Evolutionary conservation across 2,888 invertebrate species (phyloP), one percentile per base, ranked within the genome.

Genomic region (Aelia acuminata): DNA sequence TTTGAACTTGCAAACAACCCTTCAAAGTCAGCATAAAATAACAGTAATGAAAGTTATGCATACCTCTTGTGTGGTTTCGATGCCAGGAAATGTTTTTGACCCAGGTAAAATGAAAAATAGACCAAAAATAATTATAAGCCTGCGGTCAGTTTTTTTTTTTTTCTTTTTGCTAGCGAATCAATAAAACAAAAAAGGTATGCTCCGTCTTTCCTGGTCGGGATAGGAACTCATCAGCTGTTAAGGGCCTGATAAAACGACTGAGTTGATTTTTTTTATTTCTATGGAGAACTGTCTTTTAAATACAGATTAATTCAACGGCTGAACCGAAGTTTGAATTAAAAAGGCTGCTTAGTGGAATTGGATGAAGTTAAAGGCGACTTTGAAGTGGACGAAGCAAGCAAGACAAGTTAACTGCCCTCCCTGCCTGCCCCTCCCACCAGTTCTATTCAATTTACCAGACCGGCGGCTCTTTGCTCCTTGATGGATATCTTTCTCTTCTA

Each of bases 371-470:
- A 18, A 7, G 7, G 57, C 3, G 15, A 7, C 63, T 70, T 70
- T 70, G 31, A 70, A 35, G 63, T n/a, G 13, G n/a, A 13, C 26
- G 0, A 26, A n/a, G 26, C 57, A 0, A n/a, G n/a, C n/a, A 26
- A 63, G 63, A 70, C 63, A 70, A 70, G 63, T 70, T 70, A 70
- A 70, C 63, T 31, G 15, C 26, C 26, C 31, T 57, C 22, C 3
- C 22, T 57, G 26, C 13, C 3, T 22, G 11, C n/a, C 57, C 22
- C 10, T 26, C 26, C 1, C 20, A 15, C 3, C 13, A 15, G 15
- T 18, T 70, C 63, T 35, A 70, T 70, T 70, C 63, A 31, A 70
- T 70, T 70, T 70, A 26, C 35, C 63, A 70, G 63, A 18, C 13
- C 8, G 35, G 7, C 63, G 35, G 35, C 5, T 35, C 20, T 35